Evolutionary conservation across 2,113 vertebrate genomes (phyloP).

Genomic region (Odontesthes bonariensis): DNA sequence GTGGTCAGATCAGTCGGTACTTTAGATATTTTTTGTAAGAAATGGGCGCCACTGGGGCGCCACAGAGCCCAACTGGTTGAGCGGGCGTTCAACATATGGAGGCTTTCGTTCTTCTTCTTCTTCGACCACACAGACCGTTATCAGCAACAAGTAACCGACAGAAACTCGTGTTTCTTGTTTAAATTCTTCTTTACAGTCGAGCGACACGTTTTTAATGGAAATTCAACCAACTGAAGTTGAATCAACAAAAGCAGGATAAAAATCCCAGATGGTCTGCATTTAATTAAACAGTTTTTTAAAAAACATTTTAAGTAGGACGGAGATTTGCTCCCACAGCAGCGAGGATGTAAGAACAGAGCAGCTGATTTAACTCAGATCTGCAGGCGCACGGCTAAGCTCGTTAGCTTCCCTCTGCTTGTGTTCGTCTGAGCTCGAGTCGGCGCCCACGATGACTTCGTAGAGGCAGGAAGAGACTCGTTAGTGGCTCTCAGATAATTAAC

Average conservation of each 20-base stretch:
- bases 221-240: conserved; percentile 40
- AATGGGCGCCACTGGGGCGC: too few relatives aligned
- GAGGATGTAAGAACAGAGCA: conserved; percentile 3
- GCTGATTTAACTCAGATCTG: conserved; percentile 31
- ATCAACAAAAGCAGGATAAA: conserved; percentile 37
- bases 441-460: conserved; percentile 1
- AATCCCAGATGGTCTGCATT: conserved; percentile 54
- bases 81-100: too few relatives aligned
- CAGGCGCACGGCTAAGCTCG: conserved; percentile 1
- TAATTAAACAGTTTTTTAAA: conserved; percentile 52
- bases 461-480: conserved; percentile 12
- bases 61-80: too few relatives aligned
- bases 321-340: conserved; percentile 28
- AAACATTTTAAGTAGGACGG: conserved; percentile 51
- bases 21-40: too few relatives aligned
- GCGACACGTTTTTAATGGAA: conserved; percentile 47
- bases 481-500: conserved; percentile 1
- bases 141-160: conserved; percentile 2
- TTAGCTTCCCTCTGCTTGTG: conserved; percentile 9
- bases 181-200: neutral
- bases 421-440: neutral
- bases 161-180: conserved; percentile 24
- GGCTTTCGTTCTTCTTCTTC: too few relatives aligned
- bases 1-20: too few relatives aligned
- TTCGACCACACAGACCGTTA: too few relatives aligned